Evolutionary conservation across 2,797 vertebrate species (phyloP), one percentile per base, ranked within the genome.

Genomic region (Vespertilio murinus): DNA sequence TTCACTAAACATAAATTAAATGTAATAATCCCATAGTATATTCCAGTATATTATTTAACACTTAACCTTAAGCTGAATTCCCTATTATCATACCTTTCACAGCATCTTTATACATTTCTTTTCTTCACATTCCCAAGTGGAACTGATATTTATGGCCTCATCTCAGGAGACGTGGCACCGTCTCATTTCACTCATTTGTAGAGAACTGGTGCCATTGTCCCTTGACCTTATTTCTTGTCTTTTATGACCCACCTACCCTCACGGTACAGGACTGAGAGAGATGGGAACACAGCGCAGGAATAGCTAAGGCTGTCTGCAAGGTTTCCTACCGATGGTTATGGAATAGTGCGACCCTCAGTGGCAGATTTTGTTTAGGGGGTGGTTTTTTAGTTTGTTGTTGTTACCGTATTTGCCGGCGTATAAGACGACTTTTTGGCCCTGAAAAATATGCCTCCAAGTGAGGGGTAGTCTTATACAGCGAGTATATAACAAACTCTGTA

Each of bases 1-100:
- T 93, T 91, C 86, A 91, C 84, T 95, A 90, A 93, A 49, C 11
- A 40, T 49, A 82, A 89, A 65, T 56, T 65, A 67, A 92, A 52
- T 22, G 38, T 64, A 80, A 88, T 65, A 35, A 64, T 35, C 14
- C 10, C 9, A 6, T 45, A 35, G 30, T 52, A 17, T 47, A 74
- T 70, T 86, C 56, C 4, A 71, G 30, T 49, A 28, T 59, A 67
- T 89, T 86, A 64, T 71, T 86, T 94, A 35, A 20, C 42, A 74
- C 33, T 82, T 40, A 85, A 88, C 61, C 42, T 1, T 42, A 83
- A 94, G 47, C 61, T 93, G 42, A 94, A 74, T 91, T 79, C 45
- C 88, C 20, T 40, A 85, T 54, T 77, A 35, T 33, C 33, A 77
- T 54, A 23, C 35, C 22, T 69, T 88, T 81, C 28, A 86, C 14